A percentile compares a stretch with the other conserved stretches of the same genome.
Conservation (phyloP, 2,888 invertebrate genomes). For the Tromatobia lineatoria region DNA sequence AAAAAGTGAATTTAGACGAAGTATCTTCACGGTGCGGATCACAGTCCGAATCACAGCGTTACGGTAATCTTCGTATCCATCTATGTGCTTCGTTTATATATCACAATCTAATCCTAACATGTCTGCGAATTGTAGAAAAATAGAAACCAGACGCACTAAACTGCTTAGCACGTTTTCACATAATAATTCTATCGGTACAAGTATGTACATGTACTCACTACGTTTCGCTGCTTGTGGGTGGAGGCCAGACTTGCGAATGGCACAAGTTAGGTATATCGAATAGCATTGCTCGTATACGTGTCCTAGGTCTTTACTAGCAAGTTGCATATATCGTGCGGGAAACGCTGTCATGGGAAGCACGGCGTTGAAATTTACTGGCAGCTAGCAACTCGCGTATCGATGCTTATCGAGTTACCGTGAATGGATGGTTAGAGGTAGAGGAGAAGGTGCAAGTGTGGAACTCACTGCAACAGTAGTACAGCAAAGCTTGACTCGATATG, state of each 20-base stretch:
- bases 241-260: neutral
- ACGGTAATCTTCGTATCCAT: too few relatives aligned
- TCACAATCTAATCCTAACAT: too few relatives aligned
- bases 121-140: too few relatives aligned
- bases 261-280: slow-evolving; percentile 15
- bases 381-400: slow-evolving; percentile 65
- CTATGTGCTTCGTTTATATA: too few relatives aligned
- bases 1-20: too few relatives aligned
- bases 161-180: neutral
- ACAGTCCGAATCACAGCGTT: too few relatives aligned
- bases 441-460: slow-evolving; percentile 51
- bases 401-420: slow-evolving; percentile 72
- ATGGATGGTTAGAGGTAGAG: slow-evolving; percentile 59
- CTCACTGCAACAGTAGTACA: slow-evolving; percentile 23
- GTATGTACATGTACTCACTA: too few relatives aligned
- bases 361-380: slow-evolving; percentile 37
- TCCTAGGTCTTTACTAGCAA: slow-evolving; percentile 35
- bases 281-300: slow-evolving; percentile 6
- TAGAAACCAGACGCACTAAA: too few relatives aligned
- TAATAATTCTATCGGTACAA: too few relatives aligned
- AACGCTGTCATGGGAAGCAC: slow-evolving; percentile 15
- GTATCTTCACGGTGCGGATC: too few relatives aligned
- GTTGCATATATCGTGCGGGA: slow-evolving; percentile 38
- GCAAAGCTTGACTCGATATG: slow-evolving; percentile 62
- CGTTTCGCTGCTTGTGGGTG: neutral